A percentile compares a stretch with the other conserved stretches of the same genome.
These are phyloP conservation scores for Trogon melanurus DNA, from an alignment of 2,113 vertebrate genomes.

Conservation along the genomic window DNA sequence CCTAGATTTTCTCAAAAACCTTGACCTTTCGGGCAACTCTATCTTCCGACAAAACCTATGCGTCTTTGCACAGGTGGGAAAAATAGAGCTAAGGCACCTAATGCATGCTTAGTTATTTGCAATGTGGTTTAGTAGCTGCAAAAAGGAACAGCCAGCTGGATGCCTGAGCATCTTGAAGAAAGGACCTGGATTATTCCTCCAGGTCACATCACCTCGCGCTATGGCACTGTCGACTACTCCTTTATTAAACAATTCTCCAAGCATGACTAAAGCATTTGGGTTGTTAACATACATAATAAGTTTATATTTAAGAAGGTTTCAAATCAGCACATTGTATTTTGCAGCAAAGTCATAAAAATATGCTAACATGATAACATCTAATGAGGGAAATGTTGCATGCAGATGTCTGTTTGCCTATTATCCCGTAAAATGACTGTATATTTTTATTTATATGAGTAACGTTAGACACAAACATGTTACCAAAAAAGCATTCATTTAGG, in stretches of 20 bases:
- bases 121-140: background rate
- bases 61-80: background rate
- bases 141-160: background rate
- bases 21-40: background rate
- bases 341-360: constrained; percentile 65
- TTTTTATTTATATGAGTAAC: constrained; percentile 70
- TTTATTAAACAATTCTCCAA: constrained; percentile 25
- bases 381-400: constrained; percentile 69
- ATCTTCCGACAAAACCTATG: background rate
- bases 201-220: accelerated
- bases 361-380: constrained; percentile 64
- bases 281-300: constrained; percentile 54
- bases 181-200: background rate
- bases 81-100: background rate
- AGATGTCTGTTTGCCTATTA: constrained; percentile 71
- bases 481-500: constrained; percentile 51
- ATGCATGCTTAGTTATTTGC: background rate
- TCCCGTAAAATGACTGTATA: constrained; percentile 62
- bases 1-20: background rate
- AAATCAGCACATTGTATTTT: constrained; percentile 67
- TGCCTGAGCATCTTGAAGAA: background rate
- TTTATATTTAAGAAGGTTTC: constrained; percentile 57
- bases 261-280: constrained; percentile 39
- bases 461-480: constrained; percentile 53
- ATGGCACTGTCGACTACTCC: background rate